Conservation (phyloP, 2,797 vertebrate genomes). For the Aeoliscus strigatus region DNA sequence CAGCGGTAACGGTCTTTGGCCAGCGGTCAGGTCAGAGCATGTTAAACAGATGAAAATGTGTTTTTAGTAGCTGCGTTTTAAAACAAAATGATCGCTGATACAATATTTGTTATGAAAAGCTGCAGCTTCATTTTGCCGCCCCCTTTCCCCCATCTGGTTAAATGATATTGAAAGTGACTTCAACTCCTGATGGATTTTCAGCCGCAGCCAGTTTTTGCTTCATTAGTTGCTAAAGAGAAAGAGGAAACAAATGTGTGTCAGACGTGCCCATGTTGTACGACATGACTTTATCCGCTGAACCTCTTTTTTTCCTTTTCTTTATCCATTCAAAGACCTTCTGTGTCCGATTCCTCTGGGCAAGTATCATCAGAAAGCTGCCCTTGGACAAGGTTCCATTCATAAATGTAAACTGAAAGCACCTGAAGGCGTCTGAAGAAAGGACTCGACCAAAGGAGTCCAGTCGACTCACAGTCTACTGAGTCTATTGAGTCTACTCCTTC, state of each 20-base stretch:
- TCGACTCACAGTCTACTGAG: no score
- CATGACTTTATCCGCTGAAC: conserved; percentile 30
- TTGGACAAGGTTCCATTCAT: conserved; percentile 48
- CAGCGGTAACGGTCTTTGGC: no score
- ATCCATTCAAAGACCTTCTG: conserved; percentile 30
- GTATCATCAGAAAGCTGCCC: conserved; percentile 46
- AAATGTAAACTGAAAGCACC: conserved; percentile 37
- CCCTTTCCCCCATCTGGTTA: not conserved
- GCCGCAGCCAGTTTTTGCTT: conserved; percentile 9
- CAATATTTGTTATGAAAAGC: not conserved
- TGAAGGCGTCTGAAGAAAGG: conserved; percentile 43
- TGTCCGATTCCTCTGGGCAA: conserved; percentile 31
- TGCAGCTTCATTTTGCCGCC: not conserved
- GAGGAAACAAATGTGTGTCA: conserved; percentile 10
- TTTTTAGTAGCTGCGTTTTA: not conserved
- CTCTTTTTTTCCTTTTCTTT: no score
- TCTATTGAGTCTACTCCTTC: conserved; percentile 37
- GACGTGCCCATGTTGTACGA: conserved; percentile 5
- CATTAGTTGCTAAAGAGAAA: conserved; percentile 1
- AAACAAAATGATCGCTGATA: not conserved
- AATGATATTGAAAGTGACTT: not conserved
- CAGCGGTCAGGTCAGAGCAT: no score
- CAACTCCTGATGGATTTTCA: conserved; percentile 1
- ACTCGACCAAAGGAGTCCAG: no score
- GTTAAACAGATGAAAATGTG: not conserved